phyloP scores from a whole-genome alignment of 2,797 vertebrate genomes.

The Typhlichthys subterraneus region DNA sequence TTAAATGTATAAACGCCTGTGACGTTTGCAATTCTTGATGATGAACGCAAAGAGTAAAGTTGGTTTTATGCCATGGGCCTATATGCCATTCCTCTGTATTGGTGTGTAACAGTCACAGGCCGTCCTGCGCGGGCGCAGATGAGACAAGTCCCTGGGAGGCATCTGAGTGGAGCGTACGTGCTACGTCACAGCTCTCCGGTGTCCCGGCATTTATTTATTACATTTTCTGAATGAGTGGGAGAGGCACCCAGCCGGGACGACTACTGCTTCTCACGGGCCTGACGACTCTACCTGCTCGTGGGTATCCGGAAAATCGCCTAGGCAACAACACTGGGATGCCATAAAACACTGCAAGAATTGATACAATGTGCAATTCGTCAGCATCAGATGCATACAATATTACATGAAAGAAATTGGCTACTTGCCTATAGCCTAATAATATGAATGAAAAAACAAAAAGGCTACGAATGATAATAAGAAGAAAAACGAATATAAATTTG shows the following conservation, averaged over 20 bases:
- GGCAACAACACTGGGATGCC: neutral
- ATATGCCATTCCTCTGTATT: no score
- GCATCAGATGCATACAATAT: neutral
- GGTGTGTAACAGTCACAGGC: neutral
- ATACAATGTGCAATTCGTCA: conserved; percentile 5
- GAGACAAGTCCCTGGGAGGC: conserved; percentile 67
- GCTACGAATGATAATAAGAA: conserved; percentile 6
- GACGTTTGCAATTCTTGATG: neutral
- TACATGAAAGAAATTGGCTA: neutral
- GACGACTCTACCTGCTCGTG: conserved; percentile 8
- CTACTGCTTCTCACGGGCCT: conserved; percentile 34
- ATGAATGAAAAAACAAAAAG: neutral
- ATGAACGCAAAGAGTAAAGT: neutral
- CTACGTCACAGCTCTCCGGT: conserved; percentile 85
- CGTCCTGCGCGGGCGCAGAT: conserved; percentile 44
- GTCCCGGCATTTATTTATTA: conserved; percentile 82
- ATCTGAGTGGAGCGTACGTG: conserved; percentile 67
- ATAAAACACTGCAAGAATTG: neutral
- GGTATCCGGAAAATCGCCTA: conserved; percentile 8
- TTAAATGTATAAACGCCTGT: conserved; percentile 11
- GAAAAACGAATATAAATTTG: neutral
- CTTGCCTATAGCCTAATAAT: neutral
- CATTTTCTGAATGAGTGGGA: conserved; percentile 75
- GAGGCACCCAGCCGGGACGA: conserved; percentile 69
- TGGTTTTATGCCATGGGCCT: no score